Evolutionary conservation across 64 coral and sea anemone genomes (phyloP).

Genomic region (Pocillopora verrucosa): DNA sequence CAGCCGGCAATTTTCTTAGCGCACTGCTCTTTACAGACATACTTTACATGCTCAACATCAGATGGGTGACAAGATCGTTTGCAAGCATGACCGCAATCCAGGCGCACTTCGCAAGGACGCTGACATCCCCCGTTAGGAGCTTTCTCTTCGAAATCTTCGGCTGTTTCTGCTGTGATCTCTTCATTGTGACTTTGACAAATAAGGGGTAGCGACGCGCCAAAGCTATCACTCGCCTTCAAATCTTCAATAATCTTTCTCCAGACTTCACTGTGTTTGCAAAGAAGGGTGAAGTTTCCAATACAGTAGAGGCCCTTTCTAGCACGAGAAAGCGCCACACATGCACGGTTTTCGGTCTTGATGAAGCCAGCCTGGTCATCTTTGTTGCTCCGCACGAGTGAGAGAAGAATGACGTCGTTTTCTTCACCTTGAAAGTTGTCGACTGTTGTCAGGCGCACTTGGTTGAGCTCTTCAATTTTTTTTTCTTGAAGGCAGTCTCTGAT

Average conservation of each 20-base stretch:
- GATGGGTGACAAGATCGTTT: slow-evolving; percentile 47
- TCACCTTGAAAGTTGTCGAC: slow-evolving; percentile 96
- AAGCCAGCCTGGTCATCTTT: slow-evolving; percentile 64
- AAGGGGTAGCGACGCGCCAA: slow-evolving; percentile 61
- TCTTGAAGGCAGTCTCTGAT: slow-evolving; percentile 54
- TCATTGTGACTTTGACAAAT: slow-evolving; percentile 67
- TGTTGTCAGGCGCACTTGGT: slow-evolving; percentile 56
- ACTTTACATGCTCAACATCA: slow-evolving; percentile 33
- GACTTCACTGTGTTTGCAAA: slow-evolving; percentile 42
- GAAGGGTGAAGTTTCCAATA: slow-evolving; percentile 75
- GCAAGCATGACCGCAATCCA: slow-evolving; percentile 74
- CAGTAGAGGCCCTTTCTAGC: slow-evolving; percentile 81
- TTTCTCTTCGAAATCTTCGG: slow-evolving; percentile 59
- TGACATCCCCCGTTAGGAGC: slow-evolving; percentile 70
- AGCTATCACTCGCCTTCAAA: background rate
- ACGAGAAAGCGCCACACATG: slow-evolving; percentile 79
- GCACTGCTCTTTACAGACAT: slow-evolving; percentile 42
- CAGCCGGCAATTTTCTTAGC: slow-evolving; percentile 17
- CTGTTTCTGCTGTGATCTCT: slow-evolving; percentile 22
- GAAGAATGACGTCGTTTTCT: slow-evolving; percentile 80
- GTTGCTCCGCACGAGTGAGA: slow-evolving; percentile 84
- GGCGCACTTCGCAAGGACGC: slow-evolving; percentile 42
- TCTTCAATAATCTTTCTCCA: slow-evolving; percentile 64
- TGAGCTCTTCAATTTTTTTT: slow-evolving; percentile 19
- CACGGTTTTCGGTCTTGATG: slow-evolving; percentile 62